Base-by-base conservation (phyloP, 1,140 invertebrate species). In the Drosophila jambulina region DNA sequence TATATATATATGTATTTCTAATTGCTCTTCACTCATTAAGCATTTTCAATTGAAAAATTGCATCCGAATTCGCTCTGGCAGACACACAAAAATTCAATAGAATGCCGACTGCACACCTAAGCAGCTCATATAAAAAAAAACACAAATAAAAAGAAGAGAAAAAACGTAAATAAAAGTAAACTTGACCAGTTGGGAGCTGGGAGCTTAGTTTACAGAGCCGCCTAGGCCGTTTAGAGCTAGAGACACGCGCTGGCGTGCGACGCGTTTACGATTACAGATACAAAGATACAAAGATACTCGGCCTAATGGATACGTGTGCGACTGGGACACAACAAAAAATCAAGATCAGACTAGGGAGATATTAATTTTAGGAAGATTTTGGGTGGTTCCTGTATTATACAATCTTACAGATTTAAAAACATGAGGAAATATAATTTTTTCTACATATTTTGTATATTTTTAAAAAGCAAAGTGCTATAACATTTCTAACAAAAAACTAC, bases 41-140 rank as follows among this genome's bases (percentile, higher is more conserved):
- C 72, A 53, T 32, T 42, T 51, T 88, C 80, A 86, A 83, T 83
- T 88, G 85, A 75, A 83, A 80, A 84, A 88, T 80, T 84, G 69
- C 84, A 80, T 49, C 77, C 69, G 71, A 84, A 80, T 84, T 67
- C 63, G 59, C 53, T 54, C 42, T n/a, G 34, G 23, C 56, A 56
- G 36, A 75, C 64, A 59, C 75, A 34, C 15, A 36, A 54, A 54
- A 38, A 56, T 42, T 57, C 42, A 62, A 74, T 54, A 75, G 59
- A 77, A 74, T 75, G 49, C 58, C 40, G 32, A 45, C 17, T 27
- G 46, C 34, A 75, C 71, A 75, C 70, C 57, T 40, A 54, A 75
- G 62, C 62, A 29, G 48, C 42, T 68, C 38, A 13, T n/a, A 17
- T 15, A 13, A 23, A 38, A 40, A 54, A 64, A 63, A 77, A 61